Base-by-base conservation (phyloP, 2,113 vertebrate species). In the Xiphophorus maculatus region DNA sequence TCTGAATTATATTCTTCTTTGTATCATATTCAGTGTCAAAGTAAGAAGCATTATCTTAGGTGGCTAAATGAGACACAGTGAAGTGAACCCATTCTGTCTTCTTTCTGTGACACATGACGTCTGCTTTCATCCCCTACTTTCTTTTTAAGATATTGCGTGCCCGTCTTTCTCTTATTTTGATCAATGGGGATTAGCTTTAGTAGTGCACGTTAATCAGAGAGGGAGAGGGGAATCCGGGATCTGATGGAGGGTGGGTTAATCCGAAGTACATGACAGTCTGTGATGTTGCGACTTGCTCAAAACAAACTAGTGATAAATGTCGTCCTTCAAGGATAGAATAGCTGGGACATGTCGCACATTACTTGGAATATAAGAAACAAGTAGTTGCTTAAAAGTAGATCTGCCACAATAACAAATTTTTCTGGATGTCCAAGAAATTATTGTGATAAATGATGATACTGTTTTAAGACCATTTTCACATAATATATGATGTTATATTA, bases 181-280 rank as follows among this genome's bases (percentile, higher is more conserved):
- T 91, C 85, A 84, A 77, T 89, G 74, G 63, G 79, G 85, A 89
- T 92, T 88, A 86, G 65, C 78, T 81, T 82, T 76, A 79, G 80
- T 79, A 40, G 82, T 51, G 71, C 79, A 61, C 69, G 75, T 79
- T 63, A 65, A 80, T 82, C 69, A 66, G 79, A 87, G 81, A 30
- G 17, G 33, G 33, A 54, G 67, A 62, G 74, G 19, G 74, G 48
- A n/a, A 28, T 19, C 19, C 0, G 22, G 51, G 65, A 25, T 67
- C 74, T 71, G 75, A 48, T 14, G 10, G 60, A 77, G 63, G 66
- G 54, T 71, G 58, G 62, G 71, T 30, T 40, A 44, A 69, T 76
- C 72, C 63, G 74, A 54, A 48, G 17, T 48, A 32, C 42, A 54
- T 32, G 11, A 25, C 17, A 29, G 10, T 17, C 11, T 14, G 44